Base-by-base conservation (phyloP, 2,797 vertebrate species). In the Channallabes apus region DNA sequence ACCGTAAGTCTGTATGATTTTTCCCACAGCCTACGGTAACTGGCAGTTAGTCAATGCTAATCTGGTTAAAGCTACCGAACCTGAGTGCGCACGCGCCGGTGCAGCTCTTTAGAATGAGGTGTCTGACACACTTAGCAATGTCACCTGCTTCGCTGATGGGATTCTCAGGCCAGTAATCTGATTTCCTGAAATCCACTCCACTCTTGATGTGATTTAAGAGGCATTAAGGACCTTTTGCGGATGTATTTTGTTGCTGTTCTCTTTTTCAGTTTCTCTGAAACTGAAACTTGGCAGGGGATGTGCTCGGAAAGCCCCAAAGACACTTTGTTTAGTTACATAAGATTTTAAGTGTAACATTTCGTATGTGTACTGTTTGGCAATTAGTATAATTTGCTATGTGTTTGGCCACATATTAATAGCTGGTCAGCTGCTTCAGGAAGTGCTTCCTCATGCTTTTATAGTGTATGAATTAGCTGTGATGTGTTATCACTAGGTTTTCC, bases 401-500 rank as follows among this genome's bases (percentile, higher is more conserved):
- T 83, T 72, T 76, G 56, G 76, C 87, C 75, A 81, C 84, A 59
- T 82, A 83, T 83, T 80, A 54, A 86, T 82, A 79, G 15, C 65
- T 77, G 32, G 77, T 78, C 56, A 54, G 22, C 22, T 64, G 38
- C 7, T 27, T 65, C 56, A 62, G 18, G n/a, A 64, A 80, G 38
- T 54, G 38, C 35, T 79, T 62, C 22, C 17, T 15, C 6, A 62
- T 29, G 18, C 76, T 38, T 24, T 78, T n/a, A 38, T 32, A 38
- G 58, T 38, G 56, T 4, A 38, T 22, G 20, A 24, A 38, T 61
- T 12, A 59, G 41, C 61, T 85, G 20, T 77, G 80, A 1, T 86
- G 73, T 75, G 29, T 56, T 12, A 59, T 18, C 1, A 90, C 51
- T 91, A 99, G 98, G 96, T 97, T 20, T 99, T 97, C 91, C 88